Percentiles rank a stretch among this genome's conserved stretches.
Conservation (phyloP, 2,113 vertebrate genomes). For the Macheiramphus alcinus region DNA sequence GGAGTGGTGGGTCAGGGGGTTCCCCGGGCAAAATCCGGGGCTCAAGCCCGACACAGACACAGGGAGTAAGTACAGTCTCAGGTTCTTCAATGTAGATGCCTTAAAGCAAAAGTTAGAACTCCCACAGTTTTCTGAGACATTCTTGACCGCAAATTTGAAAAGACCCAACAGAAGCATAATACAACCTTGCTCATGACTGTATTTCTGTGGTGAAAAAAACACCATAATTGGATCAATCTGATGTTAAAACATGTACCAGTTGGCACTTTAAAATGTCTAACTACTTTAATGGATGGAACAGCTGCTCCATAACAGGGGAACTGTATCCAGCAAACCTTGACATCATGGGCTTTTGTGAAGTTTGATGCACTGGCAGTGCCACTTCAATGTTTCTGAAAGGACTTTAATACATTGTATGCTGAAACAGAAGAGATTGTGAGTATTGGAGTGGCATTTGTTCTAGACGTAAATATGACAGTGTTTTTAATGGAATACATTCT, state of each 20-base stretch:
- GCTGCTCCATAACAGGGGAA: background rate
- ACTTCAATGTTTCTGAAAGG: constrained; percentile 28
- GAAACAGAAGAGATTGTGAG: background rate
- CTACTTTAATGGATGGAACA: background rate
- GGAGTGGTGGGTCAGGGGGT: background rate
- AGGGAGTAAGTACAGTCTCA: background rate
- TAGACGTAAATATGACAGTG: background rate
- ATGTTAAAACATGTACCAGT: background rate
- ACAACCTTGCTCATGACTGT: background rate
- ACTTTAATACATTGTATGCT: background rate
- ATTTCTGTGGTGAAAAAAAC: background rate
- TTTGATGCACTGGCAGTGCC: background rate
- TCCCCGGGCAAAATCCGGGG: background rate
- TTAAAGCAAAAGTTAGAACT: background rate
- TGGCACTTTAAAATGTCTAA: background rate
- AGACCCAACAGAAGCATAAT: background rate
- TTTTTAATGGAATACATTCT: background rate
- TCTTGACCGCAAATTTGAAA: background rate
- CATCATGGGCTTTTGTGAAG: background rate
- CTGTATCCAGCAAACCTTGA: constrained; percentile 19
- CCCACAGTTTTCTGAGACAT: background rate
- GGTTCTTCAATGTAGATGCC: background rate
- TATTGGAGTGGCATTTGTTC: background rate
- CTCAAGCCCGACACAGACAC: background rate
- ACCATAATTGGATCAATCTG: background rate